Base-by-base conservation (phyloP, 2,888 invertebrate species). In the Eupithecia centaureata region DNA sequence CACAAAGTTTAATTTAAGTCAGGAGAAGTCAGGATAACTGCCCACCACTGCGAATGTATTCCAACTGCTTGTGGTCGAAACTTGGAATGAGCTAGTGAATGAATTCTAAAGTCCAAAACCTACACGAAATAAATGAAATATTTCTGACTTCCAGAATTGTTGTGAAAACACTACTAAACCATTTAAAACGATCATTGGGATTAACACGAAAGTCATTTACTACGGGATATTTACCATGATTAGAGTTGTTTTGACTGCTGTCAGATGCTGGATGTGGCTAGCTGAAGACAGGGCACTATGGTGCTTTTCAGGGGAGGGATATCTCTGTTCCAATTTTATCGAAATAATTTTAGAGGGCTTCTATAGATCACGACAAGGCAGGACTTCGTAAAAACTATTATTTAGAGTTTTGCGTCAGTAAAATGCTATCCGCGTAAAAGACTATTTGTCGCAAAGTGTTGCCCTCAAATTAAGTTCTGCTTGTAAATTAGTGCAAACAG, bases 401-500 rank as follows among this genome's bases (percentile, higher is more conserved):
- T n/a, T n/a, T n/a, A n/a, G n/a, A n/a, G 33, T 33, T 5, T 35
- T 10, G 12, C 13, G 13, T 10, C 35, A 35, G 35, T 30, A 30
- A 30, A 30, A 35, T 42, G 15, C 18, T 18, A 52, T 22, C 51
- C 12, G 15, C 27, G 7, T n/a, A 57, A 30, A 22, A 52, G 12
- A 64, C 15, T 51, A 7, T 58, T 63, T 42, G 58, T 25, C 42
- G 18, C 42, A 67, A 61, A 60, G 27, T 51, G 57, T 33, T 47
- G 52, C 38, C 60, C 63, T 68, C 57, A 58, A 67, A 65, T 56
- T 68, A 52, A 68, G 69, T 70, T 33, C 38, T 58, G 68, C 70
- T 70, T 68, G 63, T 71, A 75, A 74, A 74, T 76, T 70, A 76
- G 54, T 61, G 67, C 56, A 68, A 67, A 67, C 67, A 77, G 75